Percentiles rank a stretch among this genome's conserved stretches.
These are phyloP conservation scores for Apodemus agrarius DNA, from an alignment of 2,797 vertebrate species.

Conservation along the genomic window DNA sequence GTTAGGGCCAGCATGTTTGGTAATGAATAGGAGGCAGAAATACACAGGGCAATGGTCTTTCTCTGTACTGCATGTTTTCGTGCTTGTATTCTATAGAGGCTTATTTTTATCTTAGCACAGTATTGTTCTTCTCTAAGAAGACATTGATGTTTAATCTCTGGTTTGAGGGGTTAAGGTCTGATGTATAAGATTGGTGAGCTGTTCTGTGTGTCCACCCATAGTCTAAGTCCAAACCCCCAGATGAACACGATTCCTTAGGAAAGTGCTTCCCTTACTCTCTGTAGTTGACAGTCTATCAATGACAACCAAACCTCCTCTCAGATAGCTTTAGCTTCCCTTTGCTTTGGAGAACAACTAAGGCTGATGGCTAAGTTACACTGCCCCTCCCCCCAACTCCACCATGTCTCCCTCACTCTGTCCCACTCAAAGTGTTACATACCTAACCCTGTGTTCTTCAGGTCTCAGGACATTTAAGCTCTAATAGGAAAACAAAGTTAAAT, in stretches of 20 bases:
- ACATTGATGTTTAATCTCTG: neutral
- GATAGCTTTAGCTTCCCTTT: neutral
- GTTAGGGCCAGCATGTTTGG: no score
- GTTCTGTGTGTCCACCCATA: neutral
- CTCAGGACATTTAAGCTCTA: neutral
- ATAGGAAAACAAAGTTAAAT: neutral
- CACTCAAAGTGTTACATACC: neutral
- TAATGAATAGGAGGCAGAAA: neutral
- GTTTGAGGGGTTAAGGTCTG: neutral
- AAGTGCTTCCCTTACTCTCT: neutral
- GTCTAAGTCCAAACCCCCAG: neutral
- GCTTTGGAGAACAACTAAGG: neutral
- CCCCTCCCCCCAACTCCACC: neutral
- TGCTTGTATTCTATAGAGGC: neutral
- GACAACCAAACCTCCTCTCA: neutral
- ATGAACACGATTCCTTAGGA: neutral
- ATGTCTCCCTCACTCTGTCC: neutral
- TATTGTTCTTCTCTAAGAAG: neutral
- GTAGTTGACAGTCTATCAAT: neutral
- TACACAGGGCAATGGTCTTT: neutral
- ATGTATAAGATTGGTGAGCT: neutral
- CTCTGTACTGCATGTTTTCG: neutral
- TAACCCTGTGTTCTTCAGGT: neutral
- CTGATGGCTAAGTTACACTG: fast-evolving
- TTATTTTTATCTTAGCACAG: neutral